Evolutionary conservation across 2,888 invertebrate genomes (phyloP).

Genomic region (Ormyrus labotus): DNA sequence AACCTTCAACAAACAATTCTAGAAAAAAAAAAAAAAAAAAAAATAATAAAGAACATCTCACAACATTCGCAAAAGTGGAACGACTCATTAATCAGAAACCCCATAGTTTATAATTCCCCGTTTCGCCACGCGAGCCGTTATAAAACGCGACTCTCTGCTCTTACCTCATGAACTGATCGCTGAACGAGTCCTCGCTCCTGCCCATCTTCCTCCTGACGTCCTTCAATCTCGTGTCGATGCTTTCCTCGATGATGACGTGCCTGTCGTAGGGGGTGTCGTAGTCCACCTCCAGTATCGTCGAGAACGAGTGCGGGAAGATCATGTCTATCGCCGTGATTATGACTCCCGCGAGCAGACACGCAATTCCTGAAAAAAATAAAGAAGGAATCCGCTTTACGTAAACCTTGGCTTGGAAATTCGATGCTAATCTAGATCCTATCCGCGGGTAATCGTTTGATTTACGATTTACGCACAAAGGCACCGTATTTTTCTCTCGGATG

Average conservation of each 20-base stretch:
- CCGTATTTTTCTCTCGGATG: too few species aligned
- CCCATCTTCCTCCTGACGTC: conserved; percentile 69
- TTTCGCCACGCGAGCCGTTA: not conserved
- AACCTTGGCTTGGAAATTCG: too few species aligned
- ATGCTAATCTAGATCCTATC: too few species aligned
- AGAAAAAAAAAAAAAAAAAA: too few species aligned
- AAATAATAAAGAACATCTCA: too few species aligned
- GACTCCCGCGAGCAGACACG: conserved; percentile 87
- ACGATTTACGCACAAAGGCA: too few species aligned
- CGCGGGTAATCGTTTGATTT: too few species aligned
- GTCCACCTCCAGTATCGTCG: conserved; percentile 93
- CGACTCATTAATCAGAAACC: too few species aligned
- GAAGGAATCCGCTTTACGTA: too few species aligned
- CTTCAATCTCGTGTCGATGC: conserved; percentile 80
- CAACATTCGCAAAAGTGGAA: too few species aligned
- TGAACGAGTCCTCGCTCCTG: conserved; percentile 70
- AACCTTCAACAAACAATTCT: too few species aligned
- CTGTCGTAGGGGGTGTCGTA: conserved; percentile 96
- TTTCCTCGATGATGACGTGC: conserved; percentile 93
- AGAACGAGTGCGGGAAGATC: conserved; percentile 93
- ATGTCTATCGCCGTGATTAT: conserved; percentile 89
- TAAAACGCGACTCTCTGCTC: not conserved
- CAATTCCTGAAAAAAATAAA: conserved; percentile 79
- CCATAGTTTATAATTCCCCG: too few species aligned
- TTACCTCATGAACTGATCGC: conserved; percentile 71